phyloP scores from a whole-genome alignment of 1,140 invertebrate genomes.

The Pseudomyrmex concolor region DNA sequence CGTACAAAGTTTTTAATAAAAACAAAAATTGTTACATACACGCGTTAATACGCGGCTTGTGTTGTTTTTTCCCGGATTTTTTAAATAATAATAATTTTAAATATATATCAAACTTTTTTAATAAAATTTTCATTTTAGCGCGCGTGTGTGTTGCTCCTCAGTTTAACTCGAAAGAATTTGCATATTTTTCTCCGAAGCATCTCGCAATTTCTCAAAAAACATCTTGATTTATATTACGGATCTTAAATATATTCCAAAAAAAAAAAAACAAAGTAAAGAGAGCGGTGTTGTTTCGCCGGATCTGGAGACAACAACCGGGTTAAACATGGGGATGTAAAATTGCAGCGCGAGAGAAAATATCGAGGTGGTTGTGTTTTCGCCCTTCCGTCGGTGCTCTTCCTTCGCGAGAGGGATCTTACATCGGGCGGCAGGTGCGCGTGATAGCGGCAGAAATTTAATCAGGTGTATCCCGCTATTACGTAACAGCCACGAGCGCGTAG shows the following conservation, averaged over 20 bases:
- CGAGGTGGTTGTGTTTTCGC: slow-evolving; percentile 32
- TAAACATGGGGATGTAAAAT: slow-evolving; percentile 36
- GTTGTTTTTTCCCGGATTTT: too few relatives aligned
- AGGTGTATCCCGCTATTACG: slow-evolving; percentile 35
- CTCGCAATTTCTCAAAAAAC: slow-evolving; percentile 29
- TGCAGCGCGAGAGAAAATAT: slow-evolving; percentile 39
- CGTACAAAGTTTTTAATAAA: neutral
- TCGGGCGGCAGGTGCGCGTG: slow-evolving; percentile 58
- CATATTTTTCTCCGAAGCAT: neutral
- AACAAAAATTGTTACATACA: neutral
- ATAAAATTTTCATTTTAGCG: neutral
- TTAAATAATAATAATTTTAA: too few relatives aligned
- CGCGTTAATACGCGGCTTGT: too few relatives aligned
- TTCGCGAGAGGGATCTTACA: slow-evolving; percentile 64
- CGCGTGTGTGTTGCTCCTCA: neutral
- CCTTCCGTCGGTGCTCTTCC: slow-evolving; percentile 38
- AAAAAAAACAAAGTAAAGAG: neutral
- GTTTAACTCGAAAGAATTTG: slow-evolving; percentile 7
- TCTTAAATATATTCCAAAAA: slow-evolving; percentile 48
- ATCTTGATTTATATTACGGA: neutral
- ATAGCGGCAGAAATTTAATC: slow-evolving; percentile 63
- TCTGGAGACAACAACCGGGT: slow-evolving; percentile 21
- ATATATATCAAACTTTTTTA: neutral
- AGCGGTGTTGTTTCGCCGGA: slow-evolving; percentile 15
- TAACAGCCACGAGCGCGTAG: slow-evolving; percentile 44